These are phyloP conservation scores for Motacilla alba DNA, from an alignment of 2,113 vertebrate genomes.

Conservation along the genomic window DNA sequence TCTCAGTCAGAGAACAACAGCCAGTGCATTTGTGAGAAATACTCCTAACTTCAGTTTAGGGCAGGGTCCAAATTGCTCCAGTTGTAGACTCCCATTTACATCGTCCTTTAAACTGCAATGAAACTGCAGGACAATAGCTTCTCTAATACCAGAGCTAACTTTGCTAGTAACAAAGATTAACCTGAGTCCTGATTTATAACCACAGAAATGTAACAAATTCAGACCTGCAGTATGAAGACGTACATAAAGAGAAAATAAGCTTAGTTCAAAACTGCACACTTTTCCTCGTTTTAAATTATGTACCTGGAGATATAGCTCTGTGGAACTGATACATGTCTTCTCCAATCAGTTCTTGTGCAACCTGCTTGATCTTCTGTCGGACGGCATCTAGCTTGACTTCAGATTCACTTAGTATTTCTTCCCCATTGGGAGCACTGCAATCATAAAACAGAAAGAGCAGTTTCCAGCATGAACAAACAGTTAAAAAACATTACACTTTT, in stretches of 20 bases:
- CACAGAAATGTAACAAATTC: not conserved
- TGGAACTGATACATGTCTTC: constrained; percentile 95
- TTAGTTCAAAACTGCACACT: not conserved
- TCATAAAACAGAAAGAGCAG: not conserved
- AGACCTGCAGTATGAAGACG: not conserved
- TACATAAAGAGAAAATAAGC: not conserved
- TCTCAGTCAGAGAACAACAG: not conserved
- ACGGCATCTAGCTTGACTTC: constrained; percentile 86
- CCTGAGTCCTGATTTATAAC: not conserved
- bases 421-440: constrained; percentile 82
- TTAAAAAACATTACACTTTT: not conserved
- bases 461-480: not conserved
- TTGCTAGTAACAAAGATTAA: not conserved
- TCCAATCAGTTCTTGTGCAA: constrained; percentile 89
- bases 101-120: not conserved
- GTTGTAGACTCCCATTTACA: not conserved
- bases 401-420: constrained; percentile 87
- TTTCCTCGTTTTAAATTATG: constrained; percentile 2
- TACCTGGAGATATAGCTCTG: constrained; percentile 90
- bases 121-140: not conserved
- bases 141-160: not conserved
- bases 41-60: not conserved
- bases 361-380: constrained; percentile 87
- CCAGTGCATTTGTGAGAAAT: not conserved
- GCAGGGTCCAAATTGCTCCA: not conserved